A percentile compares a stretch with the other conserved stretches of the same genome.
phyloP scores from a whole-genome alignment of 2,113 vertebrate genomes.

The Rhineura floridana region DNA sequence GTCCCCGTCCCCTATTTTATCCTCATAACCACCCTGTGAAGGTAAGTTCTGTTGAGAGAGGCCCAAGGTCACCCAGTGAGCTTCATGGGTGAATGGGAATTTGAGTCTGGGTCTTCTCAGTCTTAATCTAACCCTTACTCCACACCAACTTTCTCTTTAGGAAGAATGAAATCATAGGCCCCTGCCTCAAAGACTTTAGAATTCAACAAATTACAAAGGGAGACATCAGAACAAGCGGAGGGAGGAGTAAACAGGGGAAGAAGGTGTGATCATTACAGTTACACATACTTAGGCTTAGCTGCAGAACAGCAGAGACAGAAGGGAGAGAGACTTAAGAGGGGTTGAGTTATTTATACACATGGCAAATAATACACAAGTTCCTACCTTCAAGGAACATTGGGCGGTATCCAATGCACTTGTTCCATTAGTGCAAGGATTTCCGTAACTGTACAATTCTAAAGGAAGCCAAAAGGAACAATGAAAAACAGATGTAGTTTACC shows the following conservation, averaged over 20 bases:
- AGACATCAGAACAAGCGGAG: not conserved
- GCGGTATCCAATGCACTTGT: too few relatives aligned
- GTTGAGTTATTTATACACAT: too few relatives aligned
- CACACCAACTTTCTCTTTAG: not conserved
- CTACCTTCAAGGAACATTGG: too few relatives aligned
- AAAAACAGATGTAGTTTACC: conserved; percentile 70
- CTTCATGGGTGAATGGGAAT: not conserved
- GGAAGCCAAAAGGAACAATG: not conserved
- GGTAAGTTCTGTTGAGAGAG: not conserved
- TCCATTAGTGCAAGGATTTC: too few relatives aligned
- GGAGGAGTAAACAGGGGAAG: not conserved
- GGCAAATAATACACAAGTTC: too few relatives aligned
- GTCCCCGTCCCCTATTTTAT: not conserved
- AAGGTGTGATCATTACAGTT: not conserved
- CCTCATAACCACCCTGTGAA: not conserved
- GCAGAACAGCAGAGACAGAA: not conserved
- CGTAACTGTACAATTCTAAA: not conserved
- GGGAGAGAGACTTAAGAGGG: too few relatives aligned
- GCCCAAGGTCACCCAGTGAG: not conserved
- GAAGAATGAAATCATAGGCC: not conserved
- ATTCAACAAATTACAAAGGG: not conserved
- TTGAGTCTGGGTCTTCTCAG: not conserved
- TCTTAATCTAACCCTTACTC: not conserved
- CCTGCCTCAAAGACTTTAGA: not conserved
- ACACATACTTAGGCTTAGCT: not conserved